Evolutionary conservation across 1,140 invertebrate species (phyloP).

Genomic region (Tribolium madens): DNA sequence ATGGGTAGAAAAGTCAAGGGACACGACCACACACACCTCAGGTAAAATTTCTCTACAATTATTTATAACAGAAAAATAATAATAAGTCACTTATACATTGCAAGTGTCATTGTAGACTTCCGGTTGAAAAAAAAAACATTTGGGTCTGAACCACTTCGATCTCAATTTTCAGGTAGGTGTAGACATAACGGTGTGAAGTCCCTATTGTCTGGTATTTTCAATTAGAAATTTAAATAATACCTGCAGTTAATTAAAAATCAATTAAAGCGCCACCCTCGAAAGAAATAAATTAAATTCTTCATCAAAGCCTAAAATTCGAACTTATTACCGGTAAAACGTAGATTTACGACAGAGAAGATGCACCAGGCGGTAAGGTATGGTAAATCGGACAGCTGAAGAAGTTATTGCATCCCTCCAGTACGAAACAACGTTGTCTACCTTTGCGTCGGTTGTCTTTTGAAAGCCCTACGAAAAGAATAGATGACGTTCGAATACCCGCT

Average conservation of each 20-base stretch:
- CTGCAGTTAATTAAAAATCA: slow-evolving; percentile 27
- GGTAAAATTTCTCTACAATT: slow-evolving; percentile 7
- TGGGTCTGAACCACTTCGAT: neutral
- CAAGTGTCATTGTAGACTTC: slow-evolving; percentile 1
- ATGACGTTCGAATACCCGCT: slow-evolving; percentile 21
- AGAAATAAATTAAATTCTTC: slow-evolving; percentile 25
- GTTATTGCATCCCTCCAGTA: slow-evolving; percentile 26
- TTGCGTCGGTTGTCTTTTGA: slow-evolving; percentile 29
- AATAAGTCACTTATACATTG: slow-evolving; percentile 1
- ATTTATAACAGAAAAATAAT: slow-evolving; percentile 8
- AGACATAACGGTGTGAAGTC: neutral
- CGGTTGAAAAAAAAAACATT: neutral
- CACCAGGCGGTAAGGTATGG: slow-evolving; percentile 29
- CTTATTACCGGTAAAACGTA: slow-evolving; percentile 22
- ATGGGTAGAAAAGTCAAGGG: neutral
- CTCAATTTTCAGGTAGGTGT: neutral
- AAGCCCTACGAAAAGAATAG: slow-evolving; percentile 30
- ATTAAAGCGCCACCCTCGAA: slow-evolving; percentile 15
- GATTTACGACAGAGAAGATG: slow-evolving; percentile 17
- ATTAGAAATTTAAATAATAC: slow-evolving; percentile 20
- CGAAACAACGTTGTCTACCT: slow-evolving; percentile 30
- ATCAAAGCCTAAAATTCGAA: neutral
- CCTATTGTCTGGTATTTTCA: slow-evolving; percentile 5
- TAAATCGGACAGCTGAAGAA: slow-evolving; percentile 28
- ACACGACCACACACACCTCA: slow-evolving; percentile 24